A percentile compares a stretch with the other conserved stretches of the same genome.
These are phyloP conservation scores for Panagrolaimus sp. DNA, from an alignment of 1,140 invertebrate genomes.

Conservation along the genomic window DNA sequence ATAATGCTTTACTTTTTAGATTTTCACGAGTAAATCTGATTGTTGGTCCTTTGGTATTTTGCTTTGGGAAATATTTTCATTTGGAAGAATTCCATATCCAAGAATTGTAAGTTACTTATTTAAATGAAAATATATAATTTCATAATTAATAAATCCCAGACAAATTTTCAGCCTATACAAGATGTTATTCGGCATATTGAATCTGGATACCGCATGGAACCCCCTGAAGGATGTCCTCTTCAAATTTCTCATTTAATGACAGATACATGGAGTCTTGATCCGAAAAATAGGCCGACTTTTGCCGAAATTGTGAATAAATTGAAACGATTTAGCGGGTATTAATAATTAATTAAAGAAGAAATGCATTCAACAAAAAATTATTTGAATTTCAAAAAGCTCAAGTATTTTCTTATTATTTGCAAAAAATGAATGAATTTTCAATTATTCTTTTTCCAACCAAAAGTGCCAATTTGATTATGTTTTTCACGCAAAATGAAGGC, in stretches of 20 bases:
- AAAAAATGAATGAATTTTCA: no score
- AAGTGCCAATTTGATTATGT: no score
- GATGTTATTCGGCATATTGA: constrained; percentile 96
- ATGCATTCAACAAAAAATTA: no score
- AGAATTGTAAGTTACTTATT: constrained; percentile 68
- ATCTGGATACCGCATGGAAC: constrained; percentile 97
- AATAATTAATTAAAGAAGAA: no score
- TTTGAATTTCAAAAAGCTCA: no score
- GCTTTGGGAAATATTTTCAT: constrained; percentile 98
- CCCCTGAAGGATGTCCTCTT: constrained; percentile 89
- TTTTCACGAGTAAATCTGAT: constrained; percentile 97
- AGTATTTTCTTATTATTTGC: no score
- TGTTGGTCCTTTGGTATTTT: constrained; percentile 99
- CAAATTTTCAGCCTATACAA: constrained; percentile 72
- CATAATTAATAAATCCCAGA: no score
- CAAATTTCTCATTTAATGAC: constrained; percentile 94
- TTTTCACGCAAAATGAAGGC: no score
- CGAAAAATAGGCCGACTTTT: constrained; percentile 81
- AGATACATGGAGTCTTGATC: constrained; percentile 84
- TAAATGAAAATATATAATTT: constrained; percentile 3
- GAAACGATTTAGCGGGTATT: constrained; percentile 26
- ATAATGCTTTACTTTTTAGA: constrained; percentile 64
- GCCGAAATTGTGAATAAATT: constrained; percentile 49
- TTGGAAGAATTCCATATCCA: constrained; percentile 96
- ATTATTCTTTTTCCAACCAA: no score